These are phyloP conservation scores for Lophotis ruficrista DNA, from an alignment of 2,113 vertebrate genomes.

Conservation along the genomic window DNA sequence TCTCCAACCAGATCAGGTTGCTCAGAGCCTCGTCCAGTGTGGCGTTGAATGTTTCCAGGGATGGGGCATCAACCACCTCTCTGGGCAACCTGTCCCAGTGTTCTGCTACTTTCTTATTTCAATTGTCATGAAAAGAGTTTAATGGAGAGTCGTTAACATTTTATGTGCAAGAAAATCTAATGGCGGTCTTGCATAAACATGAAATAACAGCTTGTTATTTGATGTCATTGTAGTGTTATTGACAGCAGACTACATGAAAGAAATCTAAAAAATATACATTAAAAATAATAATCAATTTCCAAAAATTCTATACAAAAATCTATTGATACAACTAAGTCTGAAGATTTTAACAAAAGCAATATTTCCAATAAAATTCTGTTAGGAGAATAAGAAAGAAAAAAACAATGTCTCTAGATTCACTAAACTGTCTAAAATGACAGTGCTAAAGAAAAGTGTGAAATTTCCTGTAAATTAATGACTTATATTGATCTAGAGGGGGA, in stretches of 20 bases:
- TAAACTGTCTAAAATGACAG: not conserved
- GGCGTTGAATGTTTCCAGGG: too few relatives aligned
- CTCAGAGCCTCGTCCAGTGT: too few relatives aligned
- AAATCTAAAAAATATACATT: not conserved
- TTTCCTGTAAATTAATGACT: not conserved
- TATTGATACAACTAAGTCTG: not conserved
- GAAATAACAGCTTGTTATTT: not conserved
- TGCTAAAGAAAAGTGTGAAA: not conserved
- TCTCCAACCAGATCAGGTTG: too few relatives aligned
- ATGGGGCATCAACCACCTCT: too few relatives aligned
- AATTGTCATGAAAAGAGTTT: not conserved
- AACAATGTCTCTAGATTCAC: not conserved
- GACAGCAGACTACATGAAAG: not conserved
- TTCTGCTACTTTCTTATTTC: not conserved
- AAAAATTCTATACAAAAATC: not conserved
- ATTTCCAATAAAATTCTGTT: not conserved
- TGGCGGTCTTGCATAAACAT: not conserved
- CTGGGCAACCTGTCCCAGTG: too few relatives aligned
- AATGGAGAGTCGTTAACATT: not conserved
- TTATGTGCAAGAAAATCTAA: not conserved
- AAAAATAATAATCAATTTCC: not conserved
- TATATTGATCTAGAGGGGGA: rapidly evolving
- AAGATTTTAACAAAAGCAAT: not conserved
- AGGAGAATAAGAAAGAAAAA: not conserved
- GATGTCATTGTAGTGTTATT: not conserved